Evolutionary conservation across 2,113 vertebrate species (phyloP), one percentile per base, ranked within the genome.

Genomic region (Holacanthus passer): DNA sequence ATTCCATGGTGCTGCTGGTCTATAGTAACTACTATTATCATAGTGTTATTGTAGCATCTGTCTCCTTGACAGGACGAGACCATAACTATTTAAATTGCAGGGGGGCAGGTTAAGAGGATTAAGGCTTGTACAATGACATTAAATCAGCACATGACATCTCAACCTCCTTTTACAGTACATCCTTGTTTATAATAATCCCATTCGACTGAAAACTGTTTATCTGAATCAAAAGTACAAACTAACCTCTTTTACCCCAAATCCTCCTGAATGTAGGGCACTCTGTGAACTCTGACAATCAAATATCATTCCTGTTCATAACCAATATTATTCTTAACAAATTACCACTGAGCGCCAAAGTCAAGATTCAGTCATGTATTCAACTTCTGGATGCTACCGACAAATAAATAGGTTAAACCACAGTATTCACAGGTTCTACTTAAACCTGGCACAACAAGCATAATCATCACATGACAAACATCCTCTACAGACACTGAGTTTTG

Each of bases 31-130:
- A 63, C 47, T 62, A 27, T 19, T 62, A 27, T 19, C 22, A 71
- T 20, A 64, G 27, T 27, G 66, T 73, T 48, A 67, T 27, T 72
- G 20, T 53, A 82, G 67, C 83, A 90, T 81, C 87, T 88, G 75
- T 83, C 63, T 85, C 70, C 27, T 83, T 87, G 79, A 86, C 62
- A 77, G 72, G 79, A 77, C 73, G 48, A 86, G 56, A 82, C 65
- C 50, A 77, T 56, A 69, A 86, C 84, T 76, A 60, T 84, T 84
- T 81, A 41, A 74, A 81, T 71, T 91, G 66, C 73, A 79, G 70
- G 22, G 77, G 83, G 81, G 78, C 73, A 87, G 73, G 67, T 88
- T 83, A 87, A 89, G 87, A 91, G 82, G 90, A 91, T 92, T 90
- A 77, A 63, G 16, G 62, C 73, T 84, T 73, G 73, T 77, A 79